A percentile compares a stretch with the other conserved stretches of the same genome.
phyloP scores from a whole-genome alignment of 2,888 invertebrate genomes.

The Clivina fossor region DNA sequence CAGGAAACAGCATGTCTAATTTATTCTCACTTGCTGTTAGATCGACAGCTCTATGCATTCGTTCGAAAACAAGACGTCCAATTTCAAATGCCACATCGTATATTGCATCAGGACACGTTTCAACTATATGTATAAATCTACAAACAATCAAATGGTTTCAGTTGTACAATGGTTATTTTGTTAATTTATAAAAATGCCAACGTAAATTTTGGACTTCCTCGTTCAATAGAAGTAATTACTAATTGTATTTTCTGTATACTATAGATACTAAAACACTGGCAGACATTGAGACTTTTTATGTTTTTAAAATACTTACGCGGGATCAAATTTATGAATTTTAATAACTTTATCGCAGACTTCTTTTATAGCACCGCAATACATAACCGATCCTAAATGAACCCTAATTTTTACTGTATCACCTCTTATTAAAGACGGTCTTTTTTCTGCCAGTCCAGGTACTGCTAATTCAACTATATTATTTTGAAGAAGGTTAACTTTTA shows the following conservation, averaged over 20 bases:
- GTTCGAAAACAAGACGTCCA: conserved; percentile 54
- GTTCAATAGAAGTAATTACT: too few relatives aligned
- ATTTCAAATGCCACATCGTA: conserved; percentile 56
- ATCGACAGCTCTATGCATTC: conserved; percentile 55
- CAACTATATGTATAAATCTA: conserved; percentile 39
- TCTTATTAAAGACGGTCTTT: conserved; percentile 65
- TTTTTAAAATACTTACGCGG: too few relatives aligned
- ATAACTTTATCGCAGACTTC: conserved; percentile 51
- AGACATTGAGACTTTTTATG: too few relatives aligned
- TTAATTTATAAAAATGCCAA: background rate
- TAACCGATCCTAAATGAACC: conserved; percentile 45
- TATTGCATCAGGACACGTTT: conserved; percentile 41
- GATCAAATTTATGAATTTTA: conserved; percentile 50
- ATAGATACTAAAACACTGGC: too few relatives aligned
- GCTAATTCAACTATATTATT: conserved; percentile 54
- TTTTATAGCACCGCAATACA: conserved; percentile 53
- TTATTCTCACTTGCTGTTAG: conserved; percentile 28
- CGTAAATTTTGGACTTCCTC: too few relatives aligned
- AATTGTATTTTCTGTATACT: too few relatives aligned
- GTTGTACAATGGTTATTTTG: background rate
- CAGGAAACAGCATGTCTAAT: conserved; percentile 42
- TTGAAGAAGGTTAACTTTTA: conserved; percentile 36
- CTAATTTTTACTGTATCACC: conserved; percentile 59
- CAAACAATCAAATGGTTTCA: background rate
- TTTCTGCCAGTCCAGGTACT: conserved; percentile 69